phyloP scores from a whole-genome alignment of 2,797 vertebrate genomes.

The Melanotaenia parkinsoni region DNA sequence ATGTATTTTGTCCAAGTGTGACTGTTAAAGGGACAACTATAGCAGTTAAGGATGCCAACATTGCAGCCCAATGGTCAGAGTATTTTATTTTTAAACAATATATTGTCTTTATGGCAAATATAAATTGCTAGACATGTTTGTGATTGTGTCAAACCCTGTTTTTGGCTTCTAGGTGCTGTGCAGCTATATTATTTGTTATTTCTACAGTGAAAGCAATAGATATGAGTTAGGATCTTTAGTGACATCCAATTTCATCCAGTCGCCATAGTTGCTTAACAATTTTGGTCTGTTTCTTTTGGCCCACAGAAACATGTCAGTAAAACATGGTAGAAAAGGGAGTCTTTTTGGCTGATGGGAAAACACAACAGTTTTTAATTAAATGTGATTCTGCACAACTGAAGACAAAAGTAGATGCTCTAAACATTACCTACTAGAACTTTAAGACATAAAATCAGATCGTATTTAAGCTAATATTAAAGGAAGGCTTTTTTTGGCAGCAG shows the following conservation, averaged over 20 bases:
- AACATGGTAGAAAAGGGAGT: not conserved
- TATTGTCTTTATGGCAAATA: no score
- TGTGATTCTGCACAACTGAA: not conserved
- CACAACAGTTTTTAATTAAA: not conserved
- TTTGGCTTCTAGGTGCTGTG: no score
- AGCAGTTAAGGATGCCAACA: no score
- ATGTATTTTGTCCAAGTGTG: no score
- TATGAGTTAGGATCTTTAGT: not conserved
- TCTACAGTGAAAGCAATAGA: not conserved
- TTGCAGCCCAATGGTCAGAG: no score
- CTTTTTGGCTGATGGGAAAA: not conserved
- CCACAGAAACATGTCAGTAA: not conserved
- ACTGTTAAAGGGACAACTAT: no score
- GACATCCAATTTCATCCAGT: not conserved
- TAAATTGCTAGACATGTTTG: no score
- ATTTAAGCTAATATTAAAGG: slow-evolving; percentile 12
- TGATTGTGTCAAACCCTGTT: no score
- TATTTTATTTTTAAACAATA: no score
- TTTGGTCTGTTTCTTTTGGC: not conserved
- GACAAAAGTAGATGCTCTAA: not conserved
- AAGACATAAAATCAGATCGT: slow-evolving; percentile 31
- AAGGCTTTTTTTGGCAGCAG: slow-evolving; percentile 28
- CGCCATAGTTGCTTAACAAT: not conserved
- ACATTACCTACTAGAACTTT: not conserved
- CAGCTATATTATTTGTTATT: no score